Evolutionary conservation across 2,888 invertebrate species (phyloP), one percentile per base, ranked within the genome.

Genomic region (Habroteleia sp.): DNA sequence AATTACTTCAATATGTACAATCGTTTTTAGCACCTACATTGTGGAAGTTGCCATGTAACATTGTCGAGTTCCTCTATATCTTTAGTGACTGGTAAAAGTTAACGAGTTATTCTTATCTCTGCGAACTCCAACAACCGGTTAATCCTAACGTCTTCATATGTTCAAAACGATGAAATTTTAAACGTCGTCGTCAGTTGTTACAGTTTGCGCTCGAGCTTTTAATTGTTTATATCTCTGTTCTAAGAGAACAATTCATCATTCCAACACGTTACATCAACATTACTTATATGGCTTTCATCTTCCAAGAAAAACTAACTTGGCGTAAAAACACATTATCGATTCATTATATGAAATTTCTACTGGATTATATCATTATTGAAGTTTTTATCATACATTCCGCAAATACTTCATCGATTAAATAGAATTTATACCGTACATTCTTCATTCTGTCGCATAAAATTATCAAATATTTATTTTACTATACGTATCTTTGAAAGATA

Each of bases 111-210:
- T 33, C 63, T 63, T 65, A 65, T 65, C 58, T 48, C 35, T 7
- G 17, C 56, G 29, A 58, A 58, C 62, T 48, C 35, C 37, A 54
- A 62, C 48, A 58, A 72, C 72, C 72, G 63, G 72, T 72, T 65
- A 42, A 56, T 35, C 29, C 3, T 54, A 31, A 62, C 42, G 62
- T 54, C 71, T 62, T 52, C 46, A 50, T 71, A 52, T 16, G 29
- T 35, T 69, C 13, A 33, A 39, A 46, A 46, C 39, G 39, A 56
- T 63, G 56, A 62, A 62, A 71, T 71, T 62, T 62, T 23, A 52
- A 69, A 52, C 50, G 52, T 48, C 39, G 31, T 39, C 46, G 23
- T 56, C 39, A 29, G 39, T 66, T 20, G 41, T 48, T 66, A 48
- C 13, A 8, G 8, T 48, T 48, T 25, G 54, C 41, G 7, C 25